Base-by-base conservation (phyloP, 2,797 vertebrate species). In the Dermochelys coriacea region DNA sequence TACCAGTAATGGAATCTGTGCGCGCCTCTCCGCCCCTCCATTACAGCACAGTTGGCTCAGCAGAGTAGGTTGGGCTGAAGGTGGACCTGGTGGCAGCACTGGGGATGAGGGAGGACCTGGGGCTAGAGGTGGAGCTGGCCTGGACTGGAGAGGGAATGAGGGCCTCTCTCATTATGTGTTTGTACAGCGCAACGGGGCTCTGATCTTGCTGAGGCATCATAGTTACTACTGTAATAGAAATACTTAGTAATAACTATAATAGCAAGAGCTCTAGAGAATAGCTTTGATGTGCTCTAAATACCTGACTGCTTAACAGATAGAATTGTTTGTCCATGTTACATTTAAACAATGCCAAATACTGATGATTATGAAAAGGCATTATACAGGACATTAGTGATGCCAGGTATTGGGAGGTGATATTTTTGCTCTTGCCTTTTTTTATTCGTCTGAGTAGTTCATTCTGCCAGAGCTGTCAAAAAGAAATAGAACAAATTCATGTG, bases 111-210 rank as follows among this genome's bases (percentile, higher is more conserved):
- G 55, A 29, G 5, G 27, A 29, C 27, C 55, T 57, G 11, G 12
- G 27, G 11, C 55, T 57, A 12, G 55, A 57, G 27, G 27, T 12
- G 11, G 55, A 57, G 25, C 27, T 57, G 55, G 27, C 25, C 55
- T 57, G 55, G 52, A 54, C 21, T 54, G 21, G 27, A 57, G 55
- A 5, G 55, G 55, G 27, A 57, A 4, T 31, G 55, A 57, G 55
- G 55, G 12, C 5, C 3, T 31, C 51, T 71, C 68, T 25, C 34
- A 68, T 5, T 0, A 2, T 9, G 2, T 68, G 4, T 41, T 18
- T 23, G 0, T 41, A 80, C 47, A 57, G 2, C 5, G 6, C 59
- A 34, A 18, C 4, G 6, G 59, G 31, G 29, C 59, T 34, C 31
- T 8, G 16, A 34, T 61, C 59, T 61, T 61, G 59, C 59, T 34